phyloP scores from a whole-genome alignment of 2,797 vertebrate species.

The Hoplostethus mediterraneus region DNA sequence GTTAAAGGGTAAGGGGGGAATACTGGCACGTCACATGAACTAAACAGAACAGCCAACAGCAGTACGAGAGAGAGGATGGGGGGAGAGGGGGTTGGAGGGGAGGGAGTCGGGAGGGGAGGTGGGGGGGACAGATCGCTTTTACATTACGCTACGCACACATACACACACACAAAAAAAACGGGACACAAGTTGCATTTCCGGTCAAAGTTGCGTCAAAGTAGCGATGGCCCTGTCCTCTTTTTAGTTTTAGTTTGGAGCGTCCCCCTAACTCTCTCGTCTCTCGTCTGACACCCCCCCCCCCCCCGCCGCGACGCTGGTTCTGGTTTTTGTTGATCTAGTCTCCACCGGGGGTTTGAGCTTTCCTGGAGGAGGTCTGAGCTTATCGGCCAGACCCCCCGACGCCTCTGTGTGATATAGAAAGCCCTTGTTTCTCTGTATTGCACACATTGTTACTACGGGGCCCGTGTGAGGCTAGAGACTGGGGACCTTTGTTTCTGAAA shows the following conservation, averaged over 20 bases:
- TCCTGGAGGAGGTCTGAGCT: constrained; percentile 16
- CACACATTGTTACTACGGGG: constrained; percentile 69
- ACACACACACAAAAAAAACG: constrained; percentile 88
- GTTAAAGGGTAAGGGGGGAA: constrained; percentile 47
- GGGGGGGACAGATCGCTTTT: constrained; percentile 81
- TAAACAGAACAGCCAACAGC: constrained; percentile 84
- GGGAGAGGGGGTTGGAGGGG: constrained; percentile 30
- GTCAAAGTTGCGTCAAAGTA: constrained; percentile 79
- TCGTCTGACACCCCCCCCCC: no score
- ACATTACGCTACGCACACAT: constrained; percentile 89
- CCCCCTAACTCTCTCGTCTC: background rate
- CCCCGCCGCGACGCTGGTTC: no score
- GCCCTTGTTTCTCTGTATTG: constrained; percentile 85
- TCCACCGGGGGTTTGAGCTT: background rate
- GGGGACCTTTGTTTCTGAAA: constrained; percentile 7
- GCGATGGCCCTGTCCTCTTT: constrained; percentile 55
- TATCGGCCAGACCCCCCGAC: constrained; percentile 5
- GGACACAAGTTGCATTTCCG: constrained; percentile 88
- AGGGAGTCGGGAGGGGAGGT: constrained; percentile 50
- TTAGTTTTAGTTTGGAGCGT: background rate
- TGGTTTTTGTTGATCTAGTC: no score
- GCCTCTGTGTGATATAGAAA: constrained; percentile 57
- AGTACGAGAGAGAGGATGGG: constrained; percentile 73
- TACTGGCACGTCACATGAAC: constrained; percentile 83
- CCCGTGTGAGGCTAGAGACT: constrained; percentile 55